A percentile compares a stretch with the other conserved stretches of the same genome.
phyloP scores from a whole-genome alignment of 2,797 vertebrate species.

The Perodicticus potto region DNA sequence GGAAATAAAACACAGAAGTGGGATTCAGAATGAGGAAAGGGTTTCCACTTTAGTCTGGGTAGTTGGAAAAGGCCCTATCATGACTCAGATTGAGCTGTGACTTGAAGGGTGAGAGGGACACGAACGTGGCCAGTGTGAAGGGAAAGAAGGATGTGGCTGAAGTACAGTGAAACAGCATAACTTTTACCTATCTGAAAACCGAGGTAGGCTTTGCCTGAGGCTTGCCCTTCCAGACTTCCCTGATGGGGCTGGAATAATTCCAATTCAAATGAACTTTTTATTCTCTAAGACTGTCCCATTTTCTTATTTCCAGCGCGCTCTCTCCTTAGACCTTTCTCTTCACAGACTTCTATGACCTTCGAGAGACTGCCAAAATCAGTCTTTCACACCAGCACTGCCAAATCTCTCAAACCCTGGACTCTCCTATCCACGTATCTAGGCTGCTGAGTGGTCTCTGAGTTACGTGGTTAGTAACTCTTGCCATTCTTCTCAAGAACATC shows the following conservation, averaged over 20 bases:
- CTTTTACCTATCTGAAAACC: background rate
- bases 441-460: background rate
- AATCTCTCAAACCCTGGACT: background rate
- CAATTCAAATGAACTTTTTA: background rate
- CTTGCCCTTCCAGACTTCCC: background rate
- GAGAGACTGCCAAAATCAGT: background rate
- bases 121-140: background rate
- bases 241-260: background rate
- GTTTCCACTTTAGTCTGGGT: background rate
- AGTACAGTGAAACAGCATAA: background rate
- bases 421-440: background rate
- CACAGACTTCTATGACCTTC: background rate
- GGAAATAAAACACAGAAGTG: background rate
- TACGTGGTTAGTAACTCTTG: background rate
- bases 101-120: background rate
- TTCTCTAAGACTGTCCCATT: background rate
- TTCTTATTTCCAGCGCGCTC: background rate
- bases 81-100: background rate
- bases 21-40: background rate
- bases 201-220: background rate
- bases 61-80: background rate
- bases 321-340: background rate
- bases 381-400: background rate
- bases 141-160: background rate
- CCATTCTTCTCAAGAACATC: background rate